Conservation (phyloP, 2,797 vertebrate species). For the Protonibea diacanthus region DNA sequence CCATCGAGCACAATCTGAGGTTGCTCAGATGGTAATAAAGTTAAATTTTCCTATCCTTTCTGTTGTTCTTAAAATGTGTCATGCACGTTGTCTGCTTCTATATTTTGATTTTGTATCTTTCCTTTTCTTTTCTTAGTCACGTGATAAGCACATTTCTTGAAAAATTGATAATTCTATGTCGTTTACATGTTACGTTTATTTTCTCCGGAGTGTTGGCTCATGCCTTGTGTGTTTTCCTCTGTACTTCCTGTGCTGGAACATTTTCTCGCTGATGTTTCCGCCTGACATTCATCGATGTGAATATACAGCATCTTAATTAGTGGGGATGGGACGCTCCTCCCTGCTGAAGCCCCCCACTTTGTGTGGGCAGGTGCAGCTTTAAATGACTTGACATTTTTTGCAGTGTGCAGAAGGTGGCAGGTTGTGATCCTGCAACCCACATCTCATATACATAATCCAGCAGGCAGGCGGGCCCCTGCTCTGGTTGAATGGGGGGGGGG, state of each 20-base stretch:
- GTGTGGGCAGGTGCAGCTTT: slow-evolving; percentile 77
- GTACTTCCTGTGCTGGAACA: background rate
- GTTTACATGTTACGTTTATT: background rate
- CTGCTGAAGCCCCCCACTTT: slow-evolving; percentile 30
- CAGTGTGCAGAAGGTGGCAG: slow-evolving; percentile 70
- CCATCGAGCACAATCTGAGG: no score
- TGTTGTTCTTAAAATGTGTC: no score
- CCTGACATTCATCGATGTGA: slow-evolving; percentile 28
- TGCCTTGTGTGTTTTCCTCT: slow-evolving; percentile 12
- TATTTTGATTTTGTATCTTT: no score
- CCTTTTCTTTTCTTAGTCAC: no score
- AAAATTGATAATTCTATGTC: no score
- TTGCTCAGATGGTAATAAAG: no score
- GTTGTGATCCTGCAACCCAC: slow-evolving; percentile 73
- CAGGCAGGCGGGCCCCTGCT: slow-evolving; percentile 71
- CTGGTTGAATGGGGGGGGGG: slow-evolving; percentile 67
- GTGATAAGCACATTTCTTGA: no score
- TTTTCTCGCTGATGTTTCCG: background rate
- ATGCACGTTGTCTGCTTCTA: no score
- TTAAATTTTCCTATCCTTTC: no score
- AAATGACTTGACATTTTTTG: slow-evolving; percentile 73
- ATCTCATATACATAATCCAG: slow-evolving; percentile 86
- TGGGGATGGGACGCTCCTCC: no score
- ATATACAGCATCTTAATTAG: slow-evolving; percentile 25
- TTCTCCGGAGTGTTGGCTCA: background rate